Percentiles rank a stretch among this genome's conserved stretches.
phyloP scores from a whole-genome alignment of 2,113 vertebrate genomes.

The Nettapus auritus region DNA sequence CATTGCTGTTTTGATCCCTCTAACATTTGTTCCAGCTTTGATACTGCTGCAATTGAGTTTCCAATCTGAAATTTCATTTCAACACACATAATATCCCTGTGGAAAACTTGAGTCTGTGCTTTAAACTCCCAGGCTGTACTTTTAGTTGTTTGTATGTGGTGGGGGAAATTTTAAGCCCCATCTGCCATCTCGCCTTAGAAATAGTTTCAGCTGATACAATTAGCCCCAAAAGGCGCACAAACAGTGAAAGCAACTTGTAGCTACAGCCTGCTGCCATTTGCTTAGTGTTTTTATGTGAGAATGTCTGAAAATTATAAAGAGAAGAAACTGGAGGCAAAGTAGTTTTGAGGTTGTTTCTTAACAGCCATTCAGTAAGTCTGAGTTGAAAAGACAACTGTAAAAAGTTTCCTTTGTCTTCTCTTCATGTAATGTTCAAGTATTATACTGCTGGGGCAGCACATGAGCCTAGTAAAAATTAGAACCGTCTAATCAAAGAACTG shows the following conservation, averaged over 20 bases:
- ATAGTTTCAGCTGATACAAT: background rate
- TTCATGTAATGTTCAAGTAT: background rate
- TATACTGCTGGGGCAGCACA: background rate
- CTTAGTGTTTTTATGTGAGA: background rate
- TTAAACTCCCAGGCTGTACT: background rate
- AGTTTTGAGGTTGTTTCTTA: background rate
- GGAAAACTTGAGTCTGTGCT: background rate
- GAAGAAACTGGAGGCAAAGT: background rate
- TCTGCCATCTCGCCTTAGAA: background rate
- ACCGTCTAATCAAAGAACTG: background rate
- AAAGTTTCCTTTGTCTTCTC: background rate
- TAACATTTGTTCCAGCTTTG: slow-evolving; percentile 2
- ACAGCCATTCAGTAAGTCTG: background rate
- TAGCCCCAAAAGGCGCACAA: background rate
- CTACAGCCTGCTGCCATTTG: background rate
- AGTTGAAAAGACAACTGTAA: background rate
- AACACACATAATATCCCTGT: background rate
- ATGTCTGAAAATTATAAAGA: background rate
- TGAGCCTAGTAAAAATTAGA: background rate
- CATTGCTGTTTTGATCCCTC: background rate
- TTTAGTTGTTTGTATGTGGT: background rate
- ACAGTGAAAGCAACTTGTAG: background rate
- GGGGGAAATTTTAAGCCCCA: background rate
- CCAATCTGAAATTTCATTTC: background rate
- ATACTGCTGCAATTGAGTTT: background rate